These are phyloP conservation scores for Halictus rubicundus DNA, from an alignment of 1,140 invertebrate species.

Conservation along the genomic window DNA sequence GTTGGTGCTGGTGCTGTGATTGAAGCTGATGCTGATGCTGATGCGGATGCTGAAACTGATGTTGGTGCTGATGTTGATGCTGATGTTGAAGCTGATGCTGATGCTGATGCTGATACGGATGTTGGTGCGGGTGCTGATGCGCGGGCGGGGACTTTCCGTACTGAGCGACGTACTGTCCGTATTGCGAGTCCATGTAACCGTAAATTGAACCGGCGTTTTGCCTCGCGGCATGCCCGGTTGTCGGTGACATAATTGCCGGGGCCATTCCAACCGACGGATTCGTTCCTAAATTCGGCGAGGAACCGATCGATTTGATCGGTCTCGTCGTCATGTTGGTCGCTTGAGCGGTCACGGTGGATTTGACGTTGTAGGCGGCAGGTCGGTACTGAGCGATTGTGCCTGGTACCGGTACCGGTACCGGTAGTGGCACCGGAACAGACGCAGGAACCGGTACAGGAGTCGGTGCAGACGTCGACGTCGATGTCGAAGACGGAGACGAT, in stretches of 20 bases:
- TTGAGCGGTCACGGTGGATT: conserved; percentile 67
- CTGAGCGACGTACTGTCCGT: conserved; percentile 65
- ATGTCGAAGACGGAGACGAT: no score
- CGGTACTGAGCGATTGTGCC: conserved; percentile 68
- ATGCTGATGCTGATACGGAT: conserved; percentile 5
- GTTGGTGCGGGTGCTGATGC: conserved; percentile 37
- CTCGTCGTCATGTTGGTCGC: conserved; percentile 48
- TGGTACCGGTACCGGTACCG: neutral
- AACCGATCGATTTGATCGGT: conserved; percentile 68
- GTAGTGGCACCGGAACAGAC: neutral
- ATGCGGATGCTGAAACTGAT: conserved; percentile 2
- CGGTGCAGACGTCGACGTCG: no score
- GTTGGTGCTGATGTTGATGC: conserved; percentile 55
- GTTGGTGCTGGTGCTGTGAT: neutral
- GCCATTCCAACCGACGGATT: neutral
- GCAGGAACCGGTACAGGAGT: neutral
- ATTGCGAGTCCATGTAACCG: conserved; percentile 70
- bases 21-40: neutral
- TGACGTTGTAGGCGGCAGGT: conserved; percentile 71
- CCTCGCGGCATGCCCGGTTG: conserved; percentile 46
- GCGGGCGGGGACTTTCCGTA: conserved; percentile 65
- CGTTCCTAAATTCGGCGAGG: conserved; percentile 72
- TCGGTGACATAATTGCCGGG: neutral
- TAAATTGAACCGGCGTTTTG: conserved; percentile 63
- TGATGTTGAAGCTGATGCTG: conserved; percentile 60